Percentiles rank a stretch among this genome's conserved stretches.
Evolutionary conservation across 30 jellyfish, hydroid and myxozoan species (phyloP).

Genomic region (Catostylus mosaicus): DNA sequence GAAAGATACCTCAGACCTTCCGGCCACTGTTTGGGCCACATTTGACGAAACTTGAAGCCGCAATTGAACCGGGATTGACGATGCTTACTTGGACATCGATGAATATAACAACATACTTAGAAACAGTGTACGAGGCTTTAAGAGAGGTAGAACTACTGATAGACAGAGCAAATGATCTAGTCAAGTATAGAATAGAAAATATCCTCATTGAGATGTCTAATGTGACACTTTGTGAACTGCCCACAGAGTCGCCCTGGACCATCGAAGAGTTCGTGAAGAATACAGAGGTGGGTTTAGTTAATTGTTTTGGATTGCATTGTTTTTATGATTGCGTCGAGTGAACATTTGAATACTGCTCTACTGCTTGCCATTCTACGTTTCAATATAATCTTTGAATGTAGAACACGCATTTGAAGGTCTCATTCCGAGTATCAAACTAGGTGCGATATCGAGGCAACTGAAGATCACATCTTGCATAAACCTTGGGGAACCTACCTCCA

Average conservation of each 20-base stretch:
- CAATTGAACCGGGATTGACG: slow-evolving; percentile 90
- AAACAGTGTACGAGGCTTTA: slow-evolving; percentile 76
- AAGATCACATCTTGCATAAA: too few species aligned
- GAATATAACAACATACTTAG: slow-evolving; percentile 73
- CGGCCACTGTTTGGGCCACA: slow-evolving; percentile 88
- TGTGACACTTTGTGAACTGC: slow-evolving; percentile 70
- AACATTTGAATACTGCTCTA: too few species aligned
- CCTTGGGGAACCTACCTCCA: too few species aligned
- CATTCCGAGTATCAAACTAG: too few species aligned
- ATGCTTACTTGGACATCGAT: slow-evolving; percentile 93
- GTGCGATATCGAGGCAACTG: too few species aligned
- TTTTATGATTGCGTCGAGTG: neutral
- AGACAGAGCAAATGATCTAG: slow-evolving; percentile 86
- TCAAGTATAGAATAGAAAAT: slow-evolving; percentile 72
- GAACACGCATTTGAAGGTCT: too few species aligned
- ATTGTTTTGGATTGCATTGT: neutral
- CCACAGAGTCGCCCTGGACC: slow-evolving; percentile 82
- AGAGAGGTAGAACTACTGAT: slow-evolving; percentile 80
- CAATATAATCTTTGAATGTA: too few species aligned
- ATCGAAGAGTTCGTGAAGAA: slow-evolving; percentile 74
- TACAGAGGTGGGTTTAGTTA: slow-evolving; percentile 64
- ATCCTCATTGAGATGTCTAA: slow-evolving; percentile 69
- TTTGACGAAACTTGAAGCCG: slow-evolving; percentile 85
- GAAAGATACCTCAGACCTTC: slow-evolving; percentile 63
- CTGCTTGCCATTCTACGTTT: too few species aligned